Base-by-base conservation (phyloP, 2,797 vertebrate species). In the Sciurus carolinensis region DNA sequence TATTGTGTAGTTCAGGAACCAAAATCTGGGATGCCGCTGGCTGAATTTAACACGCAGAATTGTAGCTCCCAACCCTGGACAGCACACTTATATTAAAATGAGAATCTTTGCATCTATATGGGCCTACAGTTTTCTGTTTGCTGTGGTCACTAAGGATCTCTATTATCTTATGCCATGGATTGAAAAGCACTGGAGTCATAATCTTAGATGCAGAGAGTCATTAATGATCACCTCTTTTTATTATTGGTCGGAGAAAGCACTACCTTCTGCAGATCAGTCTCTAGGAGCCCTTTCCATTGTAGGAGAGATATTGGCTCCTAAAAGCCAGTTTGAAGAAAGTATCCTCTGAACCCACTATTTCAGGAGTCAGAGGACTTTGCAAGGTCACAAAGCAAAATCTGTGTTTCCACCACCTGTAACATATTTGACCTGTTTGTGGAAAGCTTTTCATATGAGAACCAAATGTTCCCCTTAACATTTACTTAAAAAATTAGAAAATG, bases 401-500 rank as follows among this genome's bases (percentile, higher is more conserved):
- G 14, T 81, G 42, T 91, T 94, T 92, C 50, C 4, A 39, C 77
- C 88, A 97, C 96, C 94, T 96, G 44, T 91, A 97, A 96, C 72
- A 59, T 90, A 95, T 95, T 91, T 97, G 87, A 97, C 96, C 96
- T 97, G 95, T 95, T 97, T 96, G 93, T 96, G 97, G 96, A 95
- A 96, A 95, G 92, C 96, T 97, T 97, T 95, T 98, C 93, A 87
- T 90, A 69, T 92, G 71, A 97, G 90, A 97, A 75, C 92, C 87
- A 97, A 97, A 94, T 97, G 76, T 97, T 94, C 92, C 92, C 59
- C 66, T 89, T 89, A 98, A 96, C 95, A 97, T 96, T 98, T 98
- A 94, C 89, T 92, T 97, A 82, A 95, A 98, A 95, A 95, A 96
- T 77, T 95, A 92, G 83, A 96, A 87, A 89, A 54, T 67, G 73